phyloP scores from a whole-genome alignment of 1,140 invertebrate species.

The Homalodisca vitripennis region DNA sequence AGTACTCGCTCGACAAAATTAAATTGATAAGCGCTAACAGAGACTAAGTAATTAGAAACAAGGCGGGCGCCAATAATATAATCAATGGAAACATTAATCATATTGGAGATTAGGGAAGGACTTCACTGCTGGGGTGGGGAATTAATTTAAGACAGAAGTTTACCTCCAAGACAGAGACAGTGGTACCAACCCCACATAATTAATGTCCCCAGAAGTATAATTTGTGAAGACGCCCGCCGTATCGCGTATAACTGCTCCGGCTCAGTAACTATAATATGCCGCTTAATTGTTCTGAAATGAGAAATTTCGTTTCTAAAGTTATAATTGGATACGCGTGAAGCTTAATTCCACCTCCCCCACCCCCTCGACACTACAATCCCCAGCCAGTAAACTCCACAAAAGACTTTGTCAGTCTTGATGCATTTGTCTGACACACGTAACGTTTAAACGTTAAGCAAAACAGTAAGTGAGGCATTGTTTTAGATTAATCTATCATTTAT shows the following conservation, averaged over 20 bases:
- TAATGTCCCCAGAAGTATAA: slow-evolving; percentile 35
- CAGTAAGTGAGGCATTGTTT: no score
- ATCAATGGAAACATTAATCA: slow-evolving; percentile 25
- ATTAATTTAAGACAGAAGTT: slow-evolving; percentile 31
- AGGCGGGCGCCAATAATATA: background rate
- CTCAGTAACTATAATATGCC: slow-evolving; percentile 38
- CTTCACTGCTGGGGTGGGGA: background rate
- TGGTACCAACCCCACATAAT: slow-evolving; percentile 29
- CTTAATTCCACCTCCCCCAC: slow-evolving; percentile 33
- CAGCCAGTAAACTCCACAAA: no score
- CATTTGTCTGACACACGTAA: no score
- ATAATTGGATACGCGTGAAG: slow-evolving; percentile 39
- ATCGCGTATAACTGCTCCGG: slow-evolving; percentile 31
- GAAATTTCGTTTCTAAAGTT: slow-evolving; percentile 43
- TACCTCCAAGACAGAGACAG: slow-evolving; percentile 13
- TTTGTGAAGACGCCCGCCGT: slow-evolving; percentile 32
- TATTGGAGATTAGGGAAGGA: slow-evolving; percentile 22
- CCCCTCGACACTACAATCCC: no score
- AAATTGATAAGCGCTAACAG: slow-evolving; percentile 1
- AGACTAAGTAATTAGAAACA: background rate
- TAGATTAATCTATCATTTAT: no score
- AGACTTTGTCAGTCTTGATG: no score
- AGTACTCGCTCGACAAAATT: background rate
- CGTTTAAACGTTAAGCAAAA: no score
- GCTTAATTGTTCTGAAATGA: slow-evolving; percentile 41